Conservation (phyloP, 2,888 invertebrate species). For the Drosophila suboccidentalis region DNA sequence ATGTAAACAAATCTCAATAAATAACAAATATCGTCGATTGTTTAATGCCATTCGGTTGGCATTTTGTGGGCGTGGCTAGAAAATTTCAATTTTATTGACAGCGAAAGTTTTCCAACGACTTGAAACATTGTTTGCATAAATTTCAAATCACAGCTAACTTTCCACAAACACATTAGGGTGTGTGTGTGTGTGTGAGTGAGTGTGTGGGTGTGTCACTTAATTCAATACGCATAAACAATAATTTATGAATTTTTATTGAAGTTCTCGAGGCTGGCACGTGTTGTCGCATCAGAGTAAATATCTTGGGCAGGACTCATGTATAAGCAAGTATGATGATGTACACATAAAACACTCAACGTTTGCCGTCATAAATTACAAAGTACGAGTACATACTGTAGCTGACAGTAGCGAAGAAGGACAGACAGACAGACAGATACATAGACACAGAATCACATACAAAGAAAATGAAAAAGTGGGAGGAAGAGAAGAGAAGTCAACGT, state of each 20-base stretch:
- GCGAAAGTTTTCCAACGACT: slow-evolving; percentile 50
- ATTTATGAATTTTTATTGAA: slow-evolving; percentile 75
- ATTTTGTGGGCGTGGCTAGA: slow-evolving; percentile 45
- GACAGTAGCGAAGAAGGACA: background rate
- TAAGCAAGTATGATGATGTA: slow-evolving; percentile 16
- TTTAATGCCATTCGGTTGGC: slow-evolving; percentile 24
- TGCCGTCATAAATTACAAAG: slow-evolving; percentile 47
- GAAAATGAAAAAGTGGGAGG: background rate
- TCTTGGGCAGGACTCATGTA: slow-evolving; percentile 1
- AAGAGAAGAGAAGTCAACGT: background rate
- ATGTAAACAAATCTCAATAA: slow-evolving; percentile 75
- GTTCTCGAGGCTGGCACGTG: slow-evolving; percentile 34
- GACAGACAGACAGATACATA: background rate
- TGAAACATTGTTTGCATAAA: slow-evolving; percentile 58
- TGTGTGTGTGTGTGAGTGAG: slow-evolving; percentile 18
- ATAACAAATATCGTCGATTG: slow-evolving; percentile 58
- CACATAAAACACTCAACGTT: slow-evolving; percentile 40
- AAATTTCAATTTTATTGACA: slow-evolving; percentile 73
- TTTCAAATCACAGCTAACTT: slow-evolving; percentile 58
- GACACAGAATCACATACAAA: background rate
- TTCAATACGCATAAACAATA: slow-evolving; percentile 74
- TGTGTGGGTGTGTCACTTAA: slow-evolving; percentile 47
- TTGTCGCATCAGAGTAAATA: slow-evolving; percentile 15
- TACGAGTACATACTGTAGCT: slow-evolving; percentile 26
- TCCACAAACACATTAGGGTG: slow-evolving; percentile 1